Evolutionary conservation across 2,113 vertebrate species (phyloP), one percentile per base, ranked within the genome.

Genomic region (Physeter macrocephalus): DNA sequence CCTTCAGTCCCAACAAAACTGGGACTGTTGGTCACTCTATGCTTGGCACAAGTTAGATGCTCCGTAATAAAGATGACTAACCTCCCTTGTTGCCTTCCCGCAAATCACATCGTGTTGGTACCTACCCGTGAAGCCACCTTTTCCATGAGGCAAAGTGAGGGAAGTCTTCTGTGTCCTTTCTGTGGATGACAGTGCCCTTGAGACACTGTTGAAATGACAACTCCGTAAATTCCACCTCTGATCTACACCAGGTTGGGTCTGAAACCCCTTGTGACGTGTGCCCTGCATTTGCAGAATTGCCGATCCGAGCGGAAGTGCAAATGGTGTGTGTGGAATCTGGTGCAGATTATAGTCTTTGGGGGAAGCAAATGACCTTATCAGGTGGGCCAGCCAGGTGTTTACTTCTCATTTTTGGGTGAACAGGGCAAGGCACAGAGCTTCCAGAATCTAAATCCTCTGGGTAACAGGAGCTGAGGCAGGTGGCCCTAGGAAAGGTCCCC

Each of bases 51-150:
- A 21, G 7, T 66, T 7, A 27, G 62, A 59, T 0, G 4, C 27
- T 81, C 66, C 27, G 0, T 14, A 7, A 41, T 75, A 61, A 54
- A 43, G 41, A 41, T 27, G 41, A 71, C 41, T 57, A 27, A 34
- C 5, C 4, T 20, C 9, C n/a, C 41, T 29, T 12, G 29, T 39
- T 17, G 3, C 7, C 23, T 34, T 41, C 41, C 61, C 36, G 36
- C 9, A 39, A 14, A 23, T 31, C 7, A 3, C 6, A 8, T 18
- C 0, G 3, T 7, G 9, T 36, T 2, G 57, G 18, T 1, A 8
- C 41, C 75, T 18, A 15, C 69, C 6, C 1, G 2, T 2, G n/a
- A 29, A 66, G 61, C 23, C 46, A 11, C 69, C 9, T 8, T 29
- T 83, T n/a, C 34, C 34, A 7, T 6, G 17, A 71, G 78, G 31